Percentiles rank a stretch among this genome's conserved stretches.
These are phyloP conservation scores for Propsilocerus akamusi DNA, from an alignment of 1,140 invertebrate genomes.

Conservation along the genomic window DNA sequence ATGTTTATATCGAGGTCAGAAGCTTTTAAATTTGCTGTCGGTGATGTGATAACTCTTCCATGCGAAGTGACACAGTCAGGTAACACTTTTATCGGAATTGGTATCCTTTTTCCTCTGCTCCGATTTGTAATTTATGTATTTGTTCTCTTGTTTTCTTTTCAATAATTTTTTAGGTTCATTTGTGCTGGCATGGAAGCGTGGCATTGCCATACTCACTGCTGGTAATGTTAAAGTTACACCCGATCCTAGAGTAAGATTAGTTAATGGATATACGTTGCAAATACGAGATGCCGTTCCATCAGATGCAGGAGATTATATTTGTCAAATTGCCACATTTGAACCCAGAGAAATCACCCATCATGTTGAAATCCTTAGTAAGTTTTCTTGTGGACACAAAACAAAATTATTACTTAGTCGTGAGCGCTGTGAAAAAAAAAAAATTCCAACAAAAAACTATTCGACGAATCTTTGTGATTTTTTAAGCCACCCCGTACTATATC, in stretches of 20 bases:
- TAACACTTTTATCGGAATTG: constrained; percentile 8
- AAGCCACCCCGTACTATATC: no score
- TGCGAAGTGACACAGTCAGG: constrained; percentile 24
- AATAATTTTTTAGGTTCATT: constrained; percentile 18
- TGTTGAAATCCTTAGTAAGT: constrained; percentile 28
- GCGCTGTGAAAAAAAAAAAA: neutral
- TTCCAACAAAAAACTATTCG: no score
- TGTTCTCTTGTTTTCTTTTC: neutral
- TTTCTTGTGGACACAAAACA: neutral
- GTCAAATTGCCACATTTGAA: constrained; percentile 27
- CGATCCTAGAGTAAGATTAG: constrained; percentile 24
- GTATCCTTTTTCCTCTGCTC: neutral
- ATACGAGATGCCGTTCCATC: constrained; percentile 24
- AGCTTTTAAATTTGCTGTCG: constrained; percentile 23
- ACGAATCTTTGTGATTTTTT: no score
- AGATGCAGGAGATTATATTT: constrained; percentile 29
- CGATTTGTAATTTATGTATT: neutral
- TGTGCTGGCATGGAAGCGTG: constrained; percentile 26
- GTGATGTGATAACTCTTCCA: constrained; percentile 20
- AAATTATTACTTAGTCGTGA: neutral
- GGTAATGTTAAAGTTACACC: constrained; percentile 27
- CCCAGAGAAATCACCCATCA: constrained; percentile 28
- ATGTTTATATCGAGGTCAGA: constrained; percentile 7
- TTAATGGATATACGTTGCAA: constrained; percentile 25
- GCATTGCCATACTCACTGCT: constrained; percentile 27